These are phyloP conservation scores for Anastrepha ludens DNA, from an alignment of 1,140 invertebrate genomes.

Conservation along the genomic window DNA sequence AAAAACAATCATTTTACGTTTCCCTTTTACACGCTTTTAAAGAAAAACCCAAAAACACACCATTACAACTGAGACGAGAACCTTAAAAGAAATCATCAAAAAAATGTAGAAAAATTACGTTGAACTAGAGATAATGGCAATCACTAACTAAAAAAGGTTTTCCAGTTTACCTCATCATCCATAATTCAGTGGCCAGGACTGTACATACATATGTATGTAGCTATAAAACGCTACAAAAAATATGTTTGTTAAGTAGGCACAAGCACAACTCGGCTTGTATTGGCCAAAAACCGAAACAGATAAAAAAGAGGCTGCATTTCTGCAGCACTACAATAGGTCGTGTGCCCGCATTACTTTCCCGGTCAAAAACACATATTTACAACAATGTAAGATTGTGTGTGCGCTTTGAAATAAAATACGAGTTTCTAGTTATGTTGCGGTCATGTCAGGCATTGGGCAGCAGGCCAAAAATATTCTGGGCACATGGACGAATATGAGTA, in stretches of 20 bases:
- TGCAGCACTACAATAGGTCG: conserved; percentile 1
- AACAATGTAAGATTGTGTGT: background rate
- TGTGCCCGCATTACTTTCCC: conserved; percentile 29
- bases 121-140: no score
- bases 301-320: background rate
- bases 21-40: no score
- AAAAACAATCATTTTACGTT: no score
- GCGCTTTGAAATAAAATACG: conserved; percentile 13
- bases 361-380: conserved; percentile 3
- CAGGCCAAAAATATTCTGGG: conserved; percentile 18
- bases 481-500: background rate
- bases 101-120: no score
- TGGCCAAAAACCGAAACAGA: background rate
- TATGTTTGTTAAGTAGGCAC: conserved; percentile 6
- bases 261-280: background rate
- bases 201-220: background rate
- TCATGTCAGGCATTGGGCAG: conserved; percentile 29
- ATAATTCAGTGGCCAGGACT: no score
- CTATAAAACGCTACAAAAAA: background rate
- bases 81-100: no score
- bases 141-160: no score
- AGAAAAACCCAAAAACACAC: no score
- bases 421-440: conserved; percentile 22
- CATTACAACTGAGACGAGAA: no score
- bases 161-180: no score